Conservation (phyloP, 2,113 vertebrate species). For the Taurulus bubalis region DNA sequence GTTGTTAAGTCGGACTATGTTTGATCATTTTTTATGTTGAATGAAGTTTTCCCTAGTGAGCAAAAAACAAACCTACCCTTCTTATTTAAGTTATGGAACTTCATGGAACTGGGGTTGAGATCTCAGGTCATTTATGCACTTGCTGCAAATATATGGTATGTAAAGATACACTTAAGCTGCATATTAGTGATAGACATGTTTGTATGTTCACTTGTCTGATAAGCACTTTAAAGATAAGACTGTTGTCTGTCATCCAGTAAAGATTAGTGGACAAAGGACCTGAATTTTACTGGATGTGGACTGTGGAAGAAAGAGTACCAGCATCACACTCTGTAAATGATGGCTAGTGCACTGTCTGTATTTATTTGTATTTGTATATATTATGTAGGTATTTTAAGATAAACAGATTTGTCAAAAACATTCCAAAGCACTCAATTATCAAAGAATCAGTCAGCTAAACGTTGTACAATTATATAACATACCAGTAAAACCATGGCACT, state of each 20-base stretch:
- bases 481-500: neutral
- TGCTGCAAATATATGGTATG: conserved; percentile 13
- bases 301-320: neutral
- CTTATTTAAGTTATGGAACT: neutral
- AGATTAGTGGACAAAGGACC: neutral
- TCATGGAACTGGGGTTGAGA: conserved; percentile 6
- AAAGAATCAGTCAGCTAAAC: neutral
- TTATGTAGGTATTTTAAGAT: conserved; percentile 27
- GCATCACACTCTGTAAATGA: conserved; percentile 1
- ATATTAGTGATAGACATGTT: conserved; percentile 15
- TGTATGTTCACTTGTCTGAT: conserved; percentile 41
- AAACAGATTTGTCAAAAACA: neutral
- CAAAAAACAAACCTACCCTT: conserved; percentile 19
- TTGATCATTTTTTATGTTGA: conserved; percentile 16
- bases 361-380: conserved; percentile 67
- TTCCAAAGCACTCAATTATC: neutral
- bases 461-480: neutral
- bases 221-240: conserved; percentile 44
- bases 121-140: conserved; percentile 50
- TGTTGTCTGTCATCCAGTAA: conserved; percentile 7
- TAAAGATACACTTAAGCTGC: neutral
- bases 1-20: conserved; percentile 9
- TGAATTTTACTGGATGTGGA: neutral
- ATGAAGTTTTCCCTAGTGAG: neutral
- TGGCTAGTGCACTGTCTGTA: conserved; percentile 42